Conservation (phyloP, 2,888 invertebrate genomes). For the Ophion ventricosus region DNA sequence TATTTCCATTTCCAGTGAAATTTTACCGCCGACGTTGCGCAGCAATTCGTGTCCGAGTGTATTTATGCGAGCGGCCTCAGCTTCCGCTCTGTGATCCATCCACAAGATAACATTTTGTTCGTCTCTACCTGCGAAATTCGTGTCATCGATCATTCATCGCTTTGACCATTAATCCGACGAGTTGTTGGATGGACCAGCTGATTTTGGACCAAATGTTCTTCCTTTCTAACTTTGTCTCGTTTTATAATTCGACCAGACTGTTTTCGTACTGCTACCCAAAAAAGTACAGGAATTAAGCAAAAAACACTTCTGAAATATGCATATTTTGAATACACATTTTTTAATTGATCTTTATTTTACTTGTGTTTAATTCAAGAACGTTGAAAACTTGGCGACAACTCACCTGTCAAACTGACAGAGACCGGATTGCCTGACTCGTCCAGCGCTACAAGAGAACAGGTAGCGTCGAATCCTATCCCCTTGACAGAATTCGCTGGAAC, state of each 20-base stretch:
- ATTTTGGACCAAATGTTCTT: not conserved
- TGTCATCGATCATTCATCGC: not conserved
- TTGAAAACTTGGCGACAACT: conserved; percentile 52
- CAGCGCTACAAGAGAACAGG: conserved; percentile 95
- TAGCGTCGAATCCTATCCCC: conserved; percentile 97
- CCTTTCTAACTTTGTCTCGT: not conserved
- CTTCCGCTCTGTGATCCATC: conserved; percentile 92
- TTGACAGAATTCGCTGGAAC: conserved; percentile 86
- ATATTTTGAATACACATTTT: not conserved
- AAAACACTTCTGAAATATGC: not conserved
- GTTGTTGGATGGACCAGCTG: not conserved
- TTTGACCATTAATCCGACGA: not conserved
- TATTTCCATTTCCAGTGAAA: conserved; percentile 98
- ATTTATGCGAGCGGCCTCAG: conserved; percentile 93
- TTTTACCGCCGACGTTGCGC: conserved; percentile 94
- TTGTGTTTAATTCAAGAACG: not conserved
- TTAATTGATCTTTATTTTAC: not conserved
- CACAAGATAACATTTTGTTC: conserved; percentile 88
- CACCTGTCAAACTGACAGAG: conserved; percentile 88
- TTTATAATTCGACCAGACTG: too few relatives aligned
- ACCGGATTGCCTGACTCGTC: conserved; percentile 89
- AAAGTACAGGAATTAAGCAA: not conserved
- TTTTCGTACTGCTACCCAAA: not conserved
- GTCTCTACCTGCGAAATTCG: conserved; percentile 84
- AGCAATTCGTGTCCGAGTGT: conserved; percentile 89